Evolutionary conservation across 2,888 invertebrate genomes (phyloP).

Genomic region (Trissolcus japonicus): DNA sequence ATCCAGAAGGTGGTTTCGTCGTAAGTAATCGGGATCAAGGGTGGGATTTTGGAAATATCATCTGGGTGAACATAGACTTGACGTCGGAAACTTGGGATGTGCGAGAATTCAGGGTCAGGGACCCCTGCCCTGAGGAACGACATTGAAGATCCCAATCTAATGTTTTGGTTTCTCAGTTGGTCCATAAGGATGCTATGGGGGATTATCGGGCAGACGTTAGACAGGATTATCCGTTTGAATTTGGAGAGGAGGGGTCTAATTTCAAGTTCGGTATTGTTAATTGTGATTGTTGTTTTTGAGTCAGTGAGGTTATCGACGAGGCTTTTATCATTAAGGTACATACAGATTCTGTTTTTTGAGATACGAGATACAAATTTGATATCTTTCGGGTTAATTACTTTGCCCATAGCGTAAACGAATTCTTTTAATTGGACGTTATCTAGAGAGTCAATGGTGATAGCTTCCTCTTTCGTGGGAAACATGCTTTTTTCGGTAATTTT

Average conservation of each 20-base stretch:
- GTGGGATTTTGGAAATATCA: not conserved
- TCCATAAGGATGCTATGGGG: not conserved
- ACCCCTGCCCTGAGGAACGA: not conserved
- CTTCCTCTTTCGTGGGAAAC: constrained; percentile 12
- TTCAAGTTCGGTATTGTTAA: not conserved
- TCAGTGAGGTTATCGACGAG: constrained; percentile 8
- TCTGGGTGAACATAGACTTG: not conserved
- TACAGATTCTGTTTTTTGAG: constrained; percentile 7
- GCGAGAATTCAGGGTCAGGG: not conserved
- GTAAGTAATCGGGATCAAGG: not conserved
- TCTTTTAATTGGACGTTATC: not conserved
- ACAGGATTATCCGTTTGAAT: constrained; percentile 48
- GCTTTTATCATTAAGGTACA: constrained; percentile 4
- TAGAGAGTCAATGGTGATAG: constrained; percentile 7
- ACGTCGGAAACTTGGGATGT: not conserved
- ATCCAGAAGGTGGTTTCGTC: constrained; percentile 4
- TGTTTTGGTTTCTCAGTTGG: not conserved
- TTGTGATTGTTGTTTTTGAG: not conserved
- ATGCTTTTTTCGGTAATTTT: not conserved
- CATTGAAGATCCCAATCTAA: not conserved
- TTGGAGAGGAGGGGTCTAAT: constrained; percentile 22
- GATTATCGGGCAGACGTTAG: constrained; percentile 56
- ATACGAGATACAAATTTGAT: constrained; percentile 3
- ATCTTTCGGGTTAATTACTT: not conserved
- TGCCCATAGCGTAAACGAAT: not conserved